Percentiles rank a stretch among this genome's conserved stretches.
These are phyloP conservation scores for Calosoma granatense DNA, from an alignment of 1,140 invertebrate genomes.

Conservation along the genomic window DNA sequence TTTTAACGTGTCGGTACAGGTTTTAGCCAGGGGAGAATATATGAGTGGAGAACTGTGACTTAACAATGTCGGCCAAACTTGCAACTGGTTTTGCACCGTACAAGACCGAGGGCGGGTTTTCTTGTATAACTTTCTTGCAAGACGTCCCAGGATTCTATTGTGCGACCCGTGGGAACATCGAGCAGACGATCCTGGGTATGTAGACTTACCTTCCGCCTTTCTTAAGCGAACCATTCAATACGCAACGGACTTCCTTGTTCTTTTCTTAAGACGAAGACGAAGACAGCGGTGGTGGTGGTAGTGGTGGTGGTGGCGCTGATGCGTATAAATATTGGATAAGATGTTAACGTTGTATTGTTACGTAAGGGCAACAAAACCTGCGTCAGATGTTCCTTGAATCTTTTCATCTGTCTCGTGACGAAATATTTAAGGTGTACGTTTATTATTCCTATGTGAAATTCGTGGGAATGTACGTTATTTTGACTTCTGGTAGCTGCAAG, in stretches of 20 bases:
- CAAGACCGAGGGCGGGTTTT: background rate
- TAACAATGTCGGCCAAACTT: too few relatives aligned
- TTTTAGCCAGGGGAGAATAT: too few relatives aligned
- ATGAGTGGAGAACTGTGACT: too few relatives aligned
- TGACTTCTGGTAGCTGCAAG: background rate
- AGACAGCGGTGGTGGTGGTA: background rate
- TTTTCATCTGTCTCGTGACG: too few relatives aligned
- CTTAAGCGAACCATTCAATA: background rate
- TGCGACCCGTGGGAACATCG: background rate
- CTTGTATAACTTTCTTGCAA: constrained; percentile 6
- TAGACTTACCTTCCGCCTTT: background rate
- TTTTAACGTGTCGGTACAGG: too few relatives aligned
- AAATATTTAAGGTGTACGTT: background rate
- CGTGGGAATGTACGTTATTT: constrained; percentile 3
- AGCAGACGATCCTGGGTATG: background rate
- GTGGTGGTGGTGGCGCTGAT: background rate
- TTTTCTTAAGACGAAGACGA: background rate
- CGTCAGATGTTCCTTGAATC: background rate
- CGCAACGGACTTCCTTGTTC: constrained; percentile 4
- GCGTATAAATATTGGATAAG: constrained; percentile 6
- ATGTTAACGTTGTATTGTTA: background rate
- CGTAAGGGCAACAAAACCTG: background rate
- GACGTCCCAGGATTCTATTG: background rate
- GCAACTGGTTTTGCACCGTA: too few relatives aligned
- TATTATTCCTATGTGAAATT: background rate